These are phyloP conservation scores for Mus pahari DNA, from an alignment of 2,113 vertebrate genomes.

Conservation along the genomic window DNA sequence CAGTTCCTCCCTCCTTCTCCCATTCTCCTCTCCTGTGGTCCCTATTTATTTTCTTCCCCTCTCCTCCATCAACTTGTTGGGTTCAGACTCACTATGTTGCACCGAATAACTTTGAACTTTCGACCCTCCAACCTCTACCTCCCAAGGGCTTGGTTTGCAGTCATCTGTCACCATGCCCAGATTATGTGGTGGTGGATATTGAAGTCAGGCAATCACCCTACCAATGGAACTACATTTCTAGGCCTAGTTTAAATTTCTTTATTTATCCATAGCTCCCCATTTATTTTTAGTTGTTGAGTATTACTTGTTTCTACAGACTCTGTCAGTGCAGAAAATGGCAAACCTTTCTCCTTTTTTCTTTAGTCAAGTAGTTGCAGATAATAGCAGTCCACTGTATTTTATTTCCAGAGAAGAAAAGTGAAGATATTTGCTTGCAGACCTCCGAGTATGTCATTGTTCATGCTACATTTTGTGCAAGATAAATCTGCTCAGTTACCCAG, in stretches of 20 bases:
- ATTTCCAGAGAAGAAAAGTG: slow-evolving; percentile 18
- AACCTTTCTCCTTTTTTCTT: slow-evolving; percentile 40
- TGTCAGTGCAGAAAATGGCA: background rate
- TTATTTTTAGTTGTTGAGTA: background rate
- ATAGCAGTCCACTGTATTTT: slow-evolving; percentile 1
- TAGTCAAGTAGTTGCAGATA: background rate
- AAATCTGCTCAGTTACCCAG: background rate
- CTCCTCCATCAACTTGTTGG: background rate
- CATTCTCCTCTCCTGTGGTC: accelerated
- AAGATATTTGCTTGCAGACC: background rate
- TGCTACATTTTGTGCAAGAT: background rate
- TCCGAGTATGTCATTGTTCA: background rate
- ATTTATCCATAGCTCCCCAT: background rate
- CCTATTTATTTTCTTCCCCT: background rate
- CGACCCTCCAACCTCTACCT: background rate
- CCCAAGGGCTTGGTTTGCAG: background rate
- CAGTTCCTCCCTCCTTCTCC: accelerated
- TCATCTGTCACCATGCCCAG: background rate
- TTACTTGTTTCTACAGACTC: slow-evolving; percentile 22
- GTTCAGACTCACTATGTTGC: background rate
- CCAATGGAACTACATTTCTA: background rate
- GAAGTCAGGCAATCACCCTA: background rate
- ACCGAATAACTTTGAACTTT: background rate
- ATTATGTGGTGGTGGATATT: background rate
- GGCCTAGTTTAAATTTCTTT: background rate